phyloP scores from a whole-genome alignment of 2,113 vertebrate genomes.

The Plestiodon gilberti region DNA sequence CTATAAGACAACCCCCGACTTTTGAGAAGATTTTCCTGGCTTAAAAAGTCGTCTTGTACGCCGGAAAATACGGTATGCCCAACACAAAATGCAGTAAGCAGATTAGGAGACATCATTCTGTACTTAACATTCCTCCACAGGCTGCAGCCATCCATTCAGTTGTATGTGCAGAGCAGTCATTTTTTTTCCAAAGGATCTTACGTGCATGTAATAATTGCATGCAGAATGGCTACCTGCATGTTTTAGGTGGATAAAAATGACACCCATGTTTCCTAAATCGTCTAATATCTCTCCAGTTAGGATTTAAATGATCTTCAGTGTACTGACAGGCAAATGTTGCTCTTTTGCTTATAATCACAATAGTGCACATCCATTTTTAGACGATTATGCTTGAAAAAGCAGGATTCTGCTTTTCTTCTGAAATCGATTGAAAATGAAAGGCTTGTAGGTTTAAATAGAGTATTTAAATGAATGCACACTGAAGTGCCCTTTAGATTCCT shows the following conservation, averaged over 20 bases:
- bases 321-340: not conserved
- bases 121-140: not conserved
- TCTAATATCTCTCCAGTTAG: slow-evolving; percentile 24
- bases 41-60: no score
- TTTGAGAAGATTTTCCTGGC: no score
- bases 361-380: not conserved
- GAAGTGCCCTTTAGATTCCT: not conserved
- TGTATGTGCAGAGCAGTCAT: not conserved
- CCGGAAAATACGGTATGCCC: no score
- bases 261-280: slow-evolving; percentile 8
- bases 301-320: not conserved
- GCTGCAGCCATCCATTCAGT: not conserved
- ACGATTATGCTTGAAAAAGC: slow-evolving; percentile 13
- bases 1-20: no score
- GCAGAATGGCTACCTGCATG: slow-evolving; percentile 15
- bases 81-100: not conserved
- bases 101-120: not conserved
- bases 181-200: not conserved
- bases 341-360: not conserved
- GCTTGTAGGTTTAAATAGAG: not conserved
- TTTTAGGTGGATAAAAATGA: slow-evolving; percentile 4
- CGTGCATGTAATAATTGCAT: not conserved
- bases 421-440: not conserved
- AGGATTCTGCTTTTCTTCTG: slow-evolving; percentile 20
- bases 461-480: slow-evolving; percentile 20